Evolutionary conservation across 2,888 invertebrate genomes (phyloP).

Genomic region (Hemistola chrysoprasaria): DNA sequence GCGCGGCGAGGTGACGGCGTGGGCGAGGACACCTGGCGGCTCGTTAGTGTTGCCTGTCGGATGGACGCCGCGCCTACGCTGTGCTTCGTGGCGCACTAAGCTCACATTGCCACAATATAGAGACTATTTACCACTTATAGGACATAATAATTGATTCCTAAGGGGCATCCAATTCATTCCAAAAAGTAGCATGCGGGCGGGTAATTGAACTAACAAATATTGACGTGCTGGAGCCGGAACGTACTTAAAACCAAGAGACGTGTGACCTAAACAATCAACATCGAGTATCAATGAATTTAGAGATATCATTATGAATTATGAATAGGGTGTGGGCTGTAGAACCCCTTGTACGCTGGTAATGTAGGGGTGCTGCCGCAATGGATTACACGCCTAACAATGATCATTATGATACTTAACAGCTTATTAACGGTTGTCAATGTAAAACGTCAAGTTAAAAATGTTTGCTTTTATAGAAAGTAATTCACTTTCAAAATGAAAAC

Average conservation of each 20-base stretch:
- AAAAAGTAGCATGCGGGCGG: constrained; percentile 64
- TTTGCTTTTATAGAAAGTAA: constrained; percentile 22
- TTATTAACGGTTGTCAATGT: constrained; percentile 59
- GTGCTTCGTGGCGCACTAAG: constrained; percentile 20
- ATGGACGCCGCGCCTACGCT: constrained; percentile 41
- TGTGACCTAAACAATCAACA: constrained; percentile 36
- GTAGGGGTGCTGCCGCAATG: constrained; percentile 53
- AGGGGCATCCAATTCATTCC: constrained; percentile 59
- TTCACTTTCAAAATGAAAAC: constrained; percentile 24
- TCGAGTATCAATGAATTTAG: constrained; percentile 35
- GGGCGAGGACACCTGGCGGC: constrained; percentile 79
- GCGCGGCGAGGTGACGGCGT: constrained; percentile 60
- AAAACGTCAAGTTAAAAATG: constrained; percentile 56
- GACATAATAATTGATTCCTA: constrained; percentile 28
- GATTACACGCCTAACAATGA: constrained; percentile 68
- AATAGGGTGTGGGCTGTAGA: constrained; percentile 42
- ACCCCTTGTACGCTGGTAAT: constrained; percentile 46
- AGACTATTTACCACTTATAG: constrained; percentile 6
- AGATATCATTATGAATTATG: constrained; percentile 50
- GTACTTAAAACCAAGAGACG: constrained; percentile 37
- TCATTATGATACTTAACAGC: constrained; percentile 64
- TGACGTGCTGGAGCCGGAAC: constrained; percentile 42
- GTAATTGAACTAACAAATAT: constrained; percentile 67
- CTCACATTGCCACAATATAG: constrained; percentile 6
- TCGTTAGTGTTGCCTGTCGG: constrained; percentile 71